Percentiles rank a stretch among this genome's conserved stretches.
Conservation (phyloP, 2,113 vertebrate species). For the Aptenodytes patagonicus region DNA sequence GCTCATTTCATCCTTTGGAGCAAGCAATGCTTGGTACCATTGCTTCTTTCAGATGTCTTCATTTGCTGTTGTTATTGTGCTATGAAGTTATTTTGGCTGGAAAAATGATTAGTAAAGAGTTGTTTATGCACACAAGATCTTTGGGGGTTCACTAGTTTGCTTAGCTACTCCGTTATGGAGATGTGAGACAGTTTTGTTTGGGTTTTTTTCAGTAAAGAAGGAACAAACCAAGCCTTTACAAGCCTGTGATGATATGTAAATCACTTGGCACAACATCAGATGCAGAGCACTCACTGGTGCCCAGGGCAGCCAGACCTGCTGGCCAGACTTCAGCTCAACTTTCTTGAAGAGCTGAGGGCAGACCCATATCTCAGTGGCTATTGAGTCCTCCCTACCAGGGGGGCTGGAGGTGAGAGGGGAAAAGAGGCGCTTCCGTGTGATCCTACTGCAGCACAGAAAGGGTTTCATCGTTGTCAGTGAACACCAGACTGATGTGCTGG, state of each 20-base stretch:
- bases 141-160: not conserved
- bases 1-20: not conserved
- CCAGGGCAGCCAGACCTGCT: not conserved
- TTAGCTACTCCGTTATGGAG: not conserved
- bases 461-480: fast-evolving
- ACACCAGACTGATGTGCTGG: not conserved
- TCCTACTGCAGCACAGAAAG: not conserved
- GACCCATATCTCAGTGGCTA: not conserved
- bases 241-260: not conserved
- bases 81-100: not conserved
- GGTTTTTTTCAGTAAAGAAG: not conserved
- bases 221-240: not conserved
- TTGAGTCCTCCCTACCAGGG: not conserved
- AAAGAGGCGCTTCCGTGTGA: not conserved
- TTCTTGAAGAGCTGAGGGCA: not conserved
- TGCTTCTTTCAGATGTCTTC: not conserved
- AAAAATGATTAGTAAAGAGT: not conserved
- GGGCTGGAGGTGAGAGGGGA: too few relatives aligned
- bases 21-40: not conserved
- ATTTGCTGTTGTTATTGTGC: not conserved
- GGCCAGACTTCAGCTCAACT: not conserved
- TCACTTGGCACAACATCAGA: not conserved
- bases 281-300: fast-evolving
- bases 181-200: not conserved
- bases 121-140: not conserved